A percentile compares a stretch with the other conserved stretches of the same genome.
Evolutionary conservation across 2,797 vertebrate genomes (phyloP).

Genomic region (Jordanella pulchra): DNA sequence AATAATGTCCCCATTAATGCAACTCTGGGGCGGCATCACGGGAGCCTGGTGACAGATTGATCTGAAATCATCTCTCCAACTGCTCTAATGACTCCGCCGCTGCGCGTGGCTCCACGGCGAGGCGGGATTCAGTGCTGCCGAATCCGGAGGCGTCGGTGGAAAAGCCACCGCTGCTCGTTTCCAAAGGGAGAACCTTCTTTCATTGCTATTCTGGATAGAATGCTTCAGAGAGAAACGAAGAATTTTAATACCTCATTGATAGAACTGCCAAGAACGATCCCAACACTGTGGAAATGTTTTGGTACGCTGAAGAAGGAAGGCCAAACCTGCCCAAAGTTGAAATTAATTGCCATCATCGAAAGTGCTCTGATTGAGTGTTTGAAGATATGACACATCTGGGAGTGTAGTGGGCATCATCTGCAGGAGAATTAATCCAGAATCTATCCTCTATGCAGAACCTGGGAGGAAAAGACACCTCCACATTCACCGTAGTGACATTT

Average conservation of each 20-base stretch:
- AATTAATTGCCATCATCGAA: constrained; percentile 46
- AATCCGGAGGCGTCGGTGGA: constrained; percentile 47
- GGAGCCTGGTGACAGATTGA: constrained; percentile 55
- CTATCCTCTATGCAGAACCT: constrained; percentile 14
- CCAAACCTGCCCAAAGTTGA: constrained; percentile 22
- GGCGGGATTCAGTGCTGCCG: constrained; percentile 17
- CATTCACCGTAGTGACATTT: constrained; percentile 43
- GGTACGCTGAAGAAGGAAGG: constrained; percentile 39
- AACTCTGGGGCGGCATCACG: constrained; percentile 23
- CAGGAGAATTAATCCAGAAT: constrained; percentile 43
- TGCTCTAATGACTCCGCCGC: constrained; percentile 56
- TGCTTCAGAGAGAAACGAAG: constrained; percentile 24
- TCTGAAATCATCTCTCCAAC: constrained; percentile 55
- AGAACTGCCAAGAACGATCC: constrained; percentile 51
- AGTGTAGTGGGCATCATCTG: constrained; percentile 48
- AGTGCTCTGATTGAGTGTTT: constrained; percentile 34
- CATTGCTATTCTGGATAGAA: constrained; percentile 43
- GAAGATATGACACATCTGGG: constrained; percentile 59
- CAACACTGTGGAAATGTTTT: constrained; percentile 36
- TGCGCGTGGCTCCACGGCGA: constrained; percentile 34
- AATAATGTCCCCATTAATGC: constrained; percentile 56
- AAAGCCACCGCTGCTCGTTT: constrained; percentile 47
- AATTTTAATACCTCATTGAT: constrained; percentile 55
- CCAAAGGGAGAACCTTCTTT: constrained; percentile 43
- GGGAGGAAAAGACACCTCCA: constrained; percentile 47